Percentiles rank a stretch among this genome's conserved stretches.
Conservation (phyloP, 2,888 invertebrate genomes). For the Caenorhabditis doughertyi region DNA sequence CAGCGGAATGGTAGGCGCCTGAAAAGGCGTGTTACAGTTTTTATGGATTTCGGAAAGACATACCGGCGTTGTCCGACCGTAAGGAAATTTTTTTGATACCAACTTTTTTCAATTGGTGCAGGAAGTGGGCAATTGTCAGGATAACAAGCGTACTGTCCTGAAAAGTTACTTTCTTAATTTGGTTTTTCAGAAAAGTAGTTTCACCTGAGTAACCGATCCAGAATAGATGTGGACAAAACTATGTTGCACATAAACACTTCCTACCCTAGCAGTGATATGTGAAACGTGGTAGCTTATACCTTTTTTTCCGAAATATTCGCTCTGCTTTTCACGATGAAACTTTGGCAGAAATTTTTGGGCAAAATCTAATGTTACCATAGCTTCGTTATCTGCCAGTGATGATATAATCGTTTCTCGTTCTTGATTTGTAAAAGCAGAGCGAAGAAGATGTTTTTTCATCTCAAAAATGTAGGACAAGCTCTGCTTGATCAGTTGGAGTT, state of each 20-base stretch:
- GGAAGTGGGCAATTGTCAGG: neutral
- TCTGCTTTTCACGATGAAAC: neutral
- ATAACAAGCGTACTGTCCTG: neutral
- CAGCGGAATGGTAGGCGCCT: slow-evolving; percentile 23
- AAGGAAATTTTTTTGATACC: too few relatives aligned
- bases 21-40: neutral
- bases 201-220: too few relatives aligned
- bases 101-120: neutral
- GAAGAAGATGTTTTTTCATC: slow-evolving; percentile 21
- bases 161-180: neutral
- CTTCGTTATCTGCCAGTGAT: slow-evolving; percentile 16
- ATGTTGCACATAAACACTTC: too few relatives aligned
- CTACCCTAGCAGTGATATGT: neutral
- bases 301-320: slow-evolving; percentile 2
- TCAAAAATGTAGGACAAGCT: neutral
- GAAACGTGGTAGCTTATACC: slow-evolving; percentile 3
- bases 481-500: too few relatives aligned
- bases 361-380: slow-evolving; percentile 29
- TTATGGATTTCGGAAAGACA: too few relatives aligned
- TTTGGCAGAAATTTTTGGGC: neutral
- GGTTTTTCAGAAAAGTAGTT: too few relatives aligned
- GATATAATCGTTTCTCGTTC: neutral
- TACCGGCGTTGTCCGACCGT: slow-evolving; percentile 15
- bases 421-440: slow-evolving; percentile 14
- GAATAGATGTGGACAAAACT: too few relatives aligned